Conservation (phyloP, 1,140 invertebrate genomes). For the Meteorus sp. region DNA sequence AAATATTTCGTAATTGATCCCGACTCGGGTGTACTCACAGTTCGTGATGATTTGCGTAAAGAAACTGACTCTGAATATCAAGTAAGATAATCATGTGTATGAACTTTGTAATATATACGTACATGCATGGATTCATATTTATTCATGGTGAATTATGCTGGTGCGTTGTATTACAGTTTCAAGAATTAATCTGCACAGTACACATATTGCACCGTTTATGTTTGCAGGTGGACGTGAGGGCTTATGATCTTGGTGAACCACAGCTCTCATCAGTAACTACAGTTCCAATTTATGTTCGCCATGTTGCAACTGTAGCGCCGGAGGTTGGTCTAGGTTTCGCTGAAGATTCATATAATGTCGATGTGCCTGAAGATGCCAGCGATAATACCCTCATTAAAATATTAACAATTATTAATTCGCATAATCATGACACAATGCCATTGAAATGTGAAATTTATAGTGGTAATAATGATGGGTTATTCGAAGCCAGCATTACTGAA, state of each 20-base stretch:
- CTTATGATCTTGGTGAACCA: slow-evolving; percentile 85
- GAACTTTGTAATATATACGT: no score
- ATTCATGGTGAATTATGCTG: slow-evolving; percentile 1
- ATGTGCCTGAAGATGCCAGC: slow-evolving; percentile 75
- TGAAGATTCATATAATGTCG: slow-evolving; percentile 79
- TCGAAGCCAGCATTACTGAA: slow-evolving; percentile 72
- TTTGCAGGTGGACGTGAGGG: slow-evolving; percentile 76
- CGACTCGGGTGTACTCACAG: slow-evolving; percentile 74
- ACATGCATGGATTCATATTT: slow-evolving; percentile 7
- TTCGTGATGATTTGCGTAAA: slow-evolving; percentile 81
- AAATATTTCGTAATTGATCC: slow-evolving; percentile 87
- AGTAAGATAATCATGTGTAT: slow-evolving; percentile 46
- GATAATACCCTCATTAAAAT: slow-evolving; percentile 71
- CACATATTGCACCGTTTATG: slow-evolving; percentile 16
- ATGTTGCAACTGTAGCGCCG: slow-evolving; percentile 69
- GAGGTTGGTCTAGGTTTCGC: slow-evolving; percentile 79
- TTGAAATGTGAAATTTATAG: slow-evolving; percentile 72
- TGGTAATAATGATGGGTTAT: slow-evolving; percentile 72
- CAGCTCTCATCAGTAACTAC: slow-evolving; percentile 77
- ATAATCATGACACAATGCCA: slow-evolving; percentile 67
- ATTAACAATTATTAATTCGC: slow-evolving; percentile 74
- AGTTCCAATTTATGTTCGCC: slow-evolving; percentile 80
- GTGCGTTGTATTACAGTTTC: no score
- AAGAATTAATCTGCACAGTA: no score
- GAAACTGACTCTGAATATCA: slow-evolving; percentile 84